phyloP scores from a whole-genome alignment of 1,140 invertebrate genomes.

The Listronotus bonariensis region DNA sequence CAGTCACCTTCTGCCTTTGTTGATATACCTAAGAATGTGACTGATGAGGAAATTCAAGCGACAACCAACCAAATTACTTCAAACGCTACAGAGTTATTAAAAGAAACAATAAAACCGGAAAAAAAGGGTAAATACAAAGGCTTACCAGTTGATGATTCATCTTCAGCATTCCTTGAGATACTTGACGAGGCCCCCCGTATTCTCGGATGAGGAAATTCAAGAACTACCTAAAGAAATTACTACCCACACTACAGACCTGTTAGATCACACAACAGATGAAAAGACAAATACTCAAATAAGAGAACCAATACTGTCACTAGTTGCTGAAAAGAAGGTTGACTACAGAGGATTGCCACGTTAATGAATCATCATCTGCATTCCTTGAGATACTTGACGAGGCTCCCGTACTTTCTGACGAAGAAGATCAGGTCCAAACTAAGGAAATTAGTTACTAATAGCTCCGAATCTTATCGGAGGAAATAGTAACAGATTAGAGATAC shows the following conservation, averaged over 20 bases:
- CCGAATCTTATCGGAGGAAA: too few species aligned
- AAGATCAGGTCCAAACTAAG: neutral
- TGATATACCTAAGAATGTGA: constrained; percentile 58
- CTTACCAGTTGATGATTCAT: constrained; percentile 58
- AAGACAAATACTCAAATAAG: neutral
- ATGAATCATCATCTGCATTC: constrained; percentile 57
- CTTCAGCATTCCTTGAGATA: constrained; percentile 59
- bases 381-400: constrained; percentile 61
- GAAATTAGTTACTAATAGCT: neutral
- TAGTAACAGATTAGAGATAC: too few species aligned
- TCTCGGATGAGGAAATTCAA: constrained; percentile 44
- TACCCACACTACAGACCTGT: too few species aligned
- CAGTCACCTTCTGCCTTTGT: constrained; percentile 57
- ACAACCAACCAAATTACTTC: neutral
- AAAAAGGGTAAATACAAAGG: constrained; percentile 51
- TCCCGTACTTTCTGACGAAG: constrained; percentile 52
- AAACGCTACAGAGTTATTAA: too few species aligned
- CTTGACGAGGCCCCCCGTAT: constrained; percentile 59
- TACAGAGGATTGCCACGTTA: constrained; percentile 55
- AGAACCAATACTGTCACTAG: neutral
- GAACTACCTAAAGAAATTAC: too few species aligned
- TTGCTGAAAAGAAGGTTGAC: constrained; percentile 23
- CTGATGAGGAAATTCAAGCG: neutral
- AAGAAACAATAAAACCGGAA: neutral
- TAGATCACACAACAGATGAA: too few species aligned